These are phyloP conservation scores for Danionella cerebrum DNA, from an alignment of 2,113 vertebrate species.

Conservation along the genomic window DNA sequence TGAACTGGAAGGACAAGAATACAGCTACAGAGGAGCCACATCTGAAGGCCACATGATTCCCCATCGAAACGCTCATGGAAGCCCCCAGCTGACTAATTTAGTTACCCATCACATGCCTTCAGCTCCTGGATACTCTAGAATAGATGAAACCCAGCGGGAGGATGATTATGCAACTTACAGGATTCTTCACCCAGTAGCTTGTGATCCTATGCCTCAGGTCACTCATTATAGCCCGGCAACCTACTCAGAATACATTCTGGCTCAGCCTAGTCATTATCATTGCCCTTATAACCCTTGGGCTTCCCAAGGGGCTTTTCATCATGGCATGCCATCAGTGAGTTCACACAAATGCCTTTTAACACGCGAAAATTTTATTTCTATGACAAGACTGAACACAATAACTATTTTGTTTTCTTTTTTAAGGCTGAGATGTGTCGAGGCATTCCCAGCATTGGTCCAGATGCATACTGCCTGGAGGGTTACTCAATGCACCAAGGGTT, in stretches of 20 bases:
- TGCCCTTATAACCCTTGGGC: constrained; percentile 12
- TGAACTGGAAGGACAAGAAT: background rate
- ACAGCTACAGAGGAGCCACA: background rate
- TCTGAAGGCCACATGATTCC: background rate
- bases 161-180: background rate
- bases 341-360: background rate
- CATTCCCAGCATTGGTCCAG: constrained; percentile 18
- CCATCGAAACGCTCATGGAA: background rate
- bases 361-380: background rate
- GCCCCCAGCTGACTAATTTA: background rate
- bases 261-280: constrained; percentile 16
- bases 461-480: constrained; percentile 8
- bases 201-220: constrained; percentile 5
- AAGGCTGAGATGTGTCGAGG: constrained; percentile 37
- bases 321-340: constrained; percentile 43
- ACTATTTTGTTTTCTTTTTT: background rate
- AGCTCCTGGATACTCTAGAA: background rate
- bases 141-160: background rate
- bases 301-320: constrained; percentile 27
- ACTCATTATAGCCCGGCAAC: background rate
- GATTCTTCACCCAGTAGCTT: background rate
- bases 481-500: constrained; percentile 26
- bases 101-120: background rate
- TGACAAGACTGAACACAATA: background rate
- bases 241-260: constrained; percentile 1